Base-by-base conservation (phyloP, 2,797 vertebrate species). In the Kryptolebias ocellatus region DNA sequence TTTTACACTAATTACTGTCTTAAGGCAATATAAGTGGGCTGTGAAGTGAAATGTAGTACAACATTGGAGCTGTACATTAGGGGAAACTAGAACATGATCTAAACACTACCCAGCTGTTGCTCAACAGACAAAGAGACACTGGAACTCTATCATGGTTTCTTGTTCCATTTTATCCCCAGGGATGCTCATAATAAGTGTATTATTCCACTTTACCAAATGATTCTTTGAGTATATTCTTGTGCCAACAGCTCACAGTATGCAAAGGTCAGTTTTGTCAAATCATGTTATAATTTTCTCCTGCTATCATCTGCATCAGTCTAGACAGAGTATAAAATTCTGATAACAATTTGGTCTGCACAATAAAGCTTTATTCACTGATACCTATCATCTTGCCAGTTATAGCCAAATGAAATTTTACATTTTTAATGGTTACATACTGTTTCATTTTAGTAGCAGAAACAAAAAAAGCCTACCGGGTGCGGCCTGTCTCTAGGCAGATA, bases 1-100 rank as follows among this genome's bases (percentile, higher is more conserved):
- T 78, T 80, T 66, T 71, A 73, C 72, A 73, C 75, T 83, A 83
- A 84, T 83, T 89, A 53, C 79, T 79, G 76, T 83, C 85, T 84
- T 82, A 62, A 68, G 84, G 83, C 80, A 39, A 82, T 83, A 65
- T 60, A 72, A 79, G 70, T 64, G 75, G 76, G 52, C 59, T 53
- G 74, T 60, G 61, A 56, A 85, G 50, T 55, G 68, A 83, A 86
- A 76, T 61, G 73, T 39, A 63, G 66, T 49, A 68, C 45, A 79
- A 72, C 73, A 63, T 2, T 56, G 58, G 60, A 65, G 68, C 74
- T 60, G 64, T 50, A 72, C 42, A 47, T 74, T 70, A 57, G 55
- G 51, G 27, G 44, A 70, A 80, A 57, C 12, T 46, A 57, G 44
- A 44, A 31, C n/a, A 28, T 53, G 75, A 76, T 78, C 27, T 63